Base-by-base conservation (phyloP, 2,888 invertebrate genomes). In the Thecophora atra region DNA sequence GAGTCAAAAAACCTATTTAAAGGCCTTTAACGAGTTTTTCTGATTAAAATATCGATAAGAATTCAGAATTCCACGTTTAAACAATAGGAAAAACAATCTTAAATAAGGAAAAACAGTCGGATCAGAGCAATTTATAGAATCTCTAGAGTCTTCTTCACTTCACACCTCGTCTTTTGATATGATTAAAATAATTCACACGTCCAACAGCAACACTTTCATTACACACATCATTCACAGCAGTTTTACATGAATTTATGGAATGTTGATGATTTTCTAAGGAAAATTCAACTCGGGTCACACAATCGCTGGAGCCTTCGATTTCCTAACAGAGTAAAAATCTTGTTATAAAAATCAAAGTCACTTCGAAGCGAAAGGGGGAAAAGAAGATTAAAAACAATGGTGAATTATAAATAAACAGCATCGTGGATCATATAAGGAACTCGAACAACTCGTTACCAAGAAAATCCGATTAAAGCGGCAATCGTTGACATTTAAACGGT, bases 401-500 rank as follows among this genome's bases (percentile, higher is more conserved):
- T n/a, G n/a, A 58, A 58, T 13, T 4, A 26, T 24, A 21, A 58
- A 15, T 47, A 26, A 47, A 26, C 21, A 44, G 26, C 44, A 47
- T 6, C 13, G 13, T n/a, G 2, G 7, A 37, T 24, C 47, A 26
- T 26, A 64, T 47, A 64, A 64, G 64, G 64, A 64, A 64, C 44
- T 17, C 15, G 19, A 58, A n/a, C n/a, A n/a, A 54, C n/a, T 54
- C 11, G 11, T 28, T 54, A 28, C 58, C 58, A 64, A 64, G 47
- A 47, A n/a, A 37, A 21, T 44, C 19, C 8, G 21, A 24, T 47
- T 21, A 24, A 26, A 47, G 47, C 26, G 44, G 47, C 0, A 24
- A 64, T 13, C 26, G 24, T 44, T 64, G 64, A 26, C 64, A 64
- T 64, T 64, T 42, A 44, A 47, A 15, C 42, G 42, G 1, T 54